These are phyloP conservation scores for Drosophila rubida DNA, from an alignment of 2,888 invertebrate genomes.

Conservation along the genomic window DNA sequence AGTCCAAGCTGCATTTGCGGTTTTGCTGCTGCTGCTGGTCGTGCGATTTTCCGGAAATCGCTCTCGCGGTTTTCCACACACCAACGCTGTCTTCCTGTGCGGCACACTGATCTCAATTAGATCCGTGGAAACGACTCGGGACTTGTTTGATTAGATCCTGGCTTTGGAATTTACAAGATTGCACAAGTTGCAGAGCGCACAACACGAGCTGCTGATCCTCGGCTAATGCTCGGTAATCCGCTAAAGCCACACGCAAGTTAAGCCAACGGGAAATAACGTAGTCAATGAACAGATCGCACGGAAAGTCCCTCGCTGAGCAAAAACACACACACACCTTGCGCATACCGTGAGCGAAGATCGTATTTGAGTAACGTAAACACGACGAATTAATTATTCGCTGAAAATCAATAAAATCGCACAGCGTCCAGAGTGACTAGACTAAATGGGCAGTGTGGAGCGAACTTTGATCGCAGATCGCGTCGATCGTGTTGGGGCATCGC, in stretches of 20 bases:
- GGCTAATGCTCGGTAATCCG: slow-evolving; percentile 72
- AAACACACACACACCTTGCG: slow-evolving; percentile 55
- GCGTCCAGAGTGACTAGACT: not conserved
- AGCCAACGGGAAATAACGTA: slow-evolving; percentile 77
- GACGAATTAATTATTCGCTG: not conserved
- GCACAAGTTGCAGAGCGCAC: slow-evolving; percentile 73
- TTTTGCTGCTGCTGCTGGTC: slow-evolving; percentile 33
- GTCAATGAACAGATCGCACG: slow-evolving; percentile 69
- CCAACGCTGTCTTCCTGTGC: not conserved
- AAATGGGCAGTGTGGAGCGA: not conserved
- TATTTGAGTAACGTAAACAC: not conserved
- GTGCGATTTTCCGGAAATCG: slow-evolving; percentile 54
- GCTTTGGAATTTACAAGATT: slow-evolving; percentile 76
- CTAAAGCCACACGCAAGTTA: slow-evolving; percentile 70
- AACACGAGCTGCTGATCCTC: slow-evolving; percentile 63
- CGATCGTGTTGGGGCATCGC: not conserved
- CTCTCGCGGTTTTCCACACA: slow-evolving; percentile 71
- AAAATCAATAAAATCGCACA: not conserved
- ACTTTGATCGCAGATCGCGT: not conserved
- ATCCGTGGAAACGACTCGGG: slow-evolving; percentile 54
- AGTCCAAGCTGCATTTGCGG: slow-evolving; percentile 55
- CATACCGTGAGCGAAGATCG: slow-evolving; percentile 11
- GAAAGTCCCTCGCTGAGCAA: slow-evolving; percentile 63
- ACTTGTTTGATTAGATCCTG: slow-evolving; percentile 75
- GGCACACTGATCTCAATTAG: slow-evolving; percentile 74